Evolutionary conservation across 2,888 invertebrate species (phyloP), one percentile per base, ranked within the genome.

Genomic region (Cheiracanthium punctorium): DNA sequence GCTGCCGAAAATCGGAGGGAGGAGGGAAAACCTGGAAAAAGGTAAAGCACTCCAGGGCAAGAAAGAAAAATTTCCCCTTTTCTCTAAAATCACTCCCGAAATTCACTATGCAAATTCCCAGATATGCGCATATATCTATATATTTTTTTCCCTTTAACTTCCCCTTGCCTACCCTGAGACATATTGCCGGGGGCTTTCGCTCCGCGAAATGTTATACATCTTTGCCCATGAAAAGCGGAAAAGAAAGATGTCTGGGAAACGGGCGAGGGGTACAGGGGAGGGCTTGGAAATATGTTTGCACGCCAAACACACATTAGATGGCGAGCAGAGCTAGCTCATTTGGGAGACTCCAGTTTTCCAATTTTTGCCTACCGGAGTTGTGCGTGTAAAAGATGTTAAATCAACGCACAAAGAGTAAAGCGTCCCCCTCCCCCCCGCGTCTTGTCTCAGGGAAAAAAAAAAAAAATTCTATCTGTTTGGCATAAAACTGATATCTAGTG

Each of bases 291-390:
- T 10, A 37, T 37, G 37, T 37, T 37, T n/a, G 48, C 84, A 85
- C 84, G 84, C 84, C 84, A 85, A 85, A 73, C 69, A 58, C 74
- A 37, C 84, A 85, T 85, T 85, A 85, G 84, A 85, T 17, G 20
- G 20, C 58, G 58, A 58, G 24, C 43, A 24, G 58, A 37, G 10
- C 24, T 58, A 37, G 10, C 24, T 58, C 58, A 58, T 58, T 58
- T 58, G 58, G 7, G 58, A 24, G 24, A 24, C 17, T 24, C 24
- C 58, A 24, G 17, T 20, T 58, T 58, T 24, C 24, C 24, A 58
- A 24, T 58, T 58, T 58, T 58, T 24, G 24, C 58, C 58, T 24
- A 24, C n/a, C 58, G 5, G 17, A 48, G 43, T 37, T 12, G 43
- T 5, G 20, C 24, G 58, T 24, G 58, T 58, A 17, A 20, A 58